Base-by-base conservation (phyloP, 2,888 invertebrate genomes). In the Agelastica alni region DNA sequence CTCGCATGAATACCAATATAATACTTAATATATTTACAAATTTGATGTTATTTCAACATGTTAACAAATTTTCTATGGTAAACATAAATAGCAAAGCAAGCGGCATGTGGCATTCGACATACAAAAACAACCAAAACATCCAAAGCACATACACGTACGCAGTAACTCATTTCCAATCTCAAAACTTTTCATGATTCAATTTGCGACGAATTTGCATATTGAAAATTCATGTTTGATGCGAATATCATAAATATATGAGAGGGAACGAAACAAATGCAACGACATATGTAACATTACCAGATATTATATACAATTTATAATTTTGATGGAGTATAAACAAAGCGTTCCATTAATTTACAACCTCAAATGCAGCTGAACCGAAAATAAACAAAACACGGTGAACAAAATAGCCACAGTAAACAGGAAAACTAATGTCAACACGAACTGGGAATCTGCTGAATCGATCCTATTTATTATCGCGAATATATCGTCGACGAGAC, bases 221-320 rank as follows among this genome's bases (percentile, higher is more conserved):
- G 42, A 41, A 56, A 60, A 55, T 47, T 18, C 31, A 42, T 42
- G 56, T 59, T 54, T 51, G 44, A 46, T 56, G 47, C 41, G 39
- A 39, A 56, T 18, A 52, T 57, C 43, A 55, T 54, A 53, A 59
- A 56, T 58, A 62, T 57, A 56, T 58, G 52, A 59, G 39, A 56
- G 34, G 42, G 31, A 17, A 17, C 39, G 34, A 44, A 56, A 59
- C 26, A 64, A 60, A 63, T 59, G 52, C 56, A 52, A 42, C 51
- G 51, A 48, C 66, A 65, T 66, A 64, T 68, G 69, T 61, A 67
- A 64, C 65, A 64, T 65, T 58, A 56, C 62, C 51, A 59, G 63
- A 63, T 68, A 68, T 68, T 63, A 65, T 66, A 67, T 63, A 68
- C 65, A 69, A 70, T 69, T 70, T 64, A 69, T 69, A 70, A 68